A percentile compares a stretch with the other conserved stretches of the same genome.
Evolutionary conservation across 2,113 vertebrate species (phyloP).

Genomic region (Passer montanus): DNA sequence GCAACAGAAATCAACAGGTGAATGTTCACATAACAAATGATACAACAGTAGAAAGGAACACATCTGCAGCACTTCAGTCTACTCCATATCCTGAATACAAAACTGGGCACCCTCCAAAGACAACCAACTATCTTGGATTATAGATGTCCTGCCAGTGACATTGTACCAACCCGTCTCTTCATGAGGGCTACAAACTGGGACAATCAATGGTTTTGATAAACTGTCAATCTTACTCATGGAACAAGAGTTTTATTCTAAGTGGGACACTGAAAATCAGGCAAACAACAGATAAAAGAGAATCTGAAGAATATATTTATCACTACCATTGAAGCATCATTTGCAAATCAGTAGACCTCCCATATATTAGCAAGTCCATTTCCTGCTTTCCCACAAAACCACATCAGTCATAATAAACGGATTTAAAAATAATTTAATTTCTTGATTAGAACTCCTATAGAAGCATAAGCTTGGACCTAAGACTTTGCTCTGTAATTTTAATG

Average conservation of each 20-base stretch:
- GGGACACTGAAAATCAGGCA: background rate
- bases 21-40: background rate
- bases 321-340: background rate
- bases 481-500: background rate
- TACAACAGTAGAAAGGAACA: background rate
- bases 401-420: background rate
- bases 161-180: background rate
- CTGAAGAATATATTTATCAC: background rate
- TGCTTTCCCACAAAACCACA: background rate
- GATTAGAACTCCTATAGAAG: background rate
- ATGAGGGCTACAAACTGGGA: background rate
- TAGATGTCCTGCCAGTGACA: background rate
- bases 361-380: background rate
- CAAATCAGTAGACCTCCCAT: background rate
- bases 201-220: background rate
- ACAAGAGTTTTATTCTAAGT: background rate
- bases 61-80: background rate
- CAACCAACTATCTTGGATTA: background rate
- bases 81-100: background rate
- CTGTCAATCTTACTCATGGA: background rate
- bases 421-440: background rate
- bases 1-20: background rate
- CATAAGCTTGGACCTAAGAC: background rate
- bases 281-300: background rate
- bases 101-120: background rate